Conservation (phyloP, 2,113 vertebrate genomes). For the Osmerus mordax region DNA sequence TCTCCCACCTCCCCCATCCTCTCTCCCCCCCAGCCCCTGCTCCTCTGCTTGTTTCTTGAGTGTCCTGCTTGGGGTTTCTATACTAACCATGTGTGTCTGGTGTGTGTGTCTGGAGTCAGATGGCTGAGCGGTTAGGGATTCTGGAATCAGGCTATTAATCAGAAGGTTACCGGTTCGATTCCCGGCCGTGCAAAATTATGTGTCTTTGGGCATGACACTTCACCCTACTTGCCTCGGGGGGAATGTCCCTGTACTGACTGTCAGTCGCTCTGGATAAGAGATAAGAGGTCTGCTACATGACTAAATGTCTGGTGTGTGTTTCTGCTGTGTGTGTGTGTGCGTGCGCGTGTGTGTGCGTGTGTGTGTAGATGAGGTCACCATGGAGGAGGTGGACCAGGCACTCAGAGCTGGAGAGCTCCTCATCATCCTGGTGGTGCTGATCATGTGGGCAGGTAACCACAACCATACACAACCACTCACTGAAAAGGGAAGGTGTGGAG, state of each 20-base stretch:
- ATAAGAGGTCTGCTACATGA: too few relatives aligned
- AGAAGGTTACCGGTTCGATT: too few relatives aligned
- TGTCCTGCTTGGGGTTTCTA: too few relatives aligned
- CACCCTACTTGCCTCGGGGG: too few relatives aligned
- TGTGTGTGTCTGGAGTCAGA: background rate
- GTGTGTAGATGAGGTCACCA: conserved; percentile 84
- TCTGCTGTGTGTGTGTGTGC: conserved; percentile 16
- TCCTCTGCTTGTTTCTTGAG: background rate
- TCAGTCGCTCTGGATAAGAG: too few relatives aligned
- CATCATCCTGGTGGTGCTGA: conserved; percentile 92
- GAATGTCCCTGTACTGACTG: too few relatives aligned
- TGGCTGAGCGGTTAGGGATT: too few relatives aligned
- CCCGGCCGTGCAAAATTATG: too few relatives aligned
- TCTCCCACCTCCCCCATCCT: conserved; percentile 7
- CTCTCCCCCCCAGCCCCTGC: conserved; percentile 13
- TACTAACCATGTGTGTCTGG: background rate
- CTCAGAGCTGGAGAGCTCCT: conserved; percentile 89
- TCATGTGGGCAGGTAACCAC: conserved; percentile 93
- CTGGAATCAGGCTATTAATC: too few relatives aligned
- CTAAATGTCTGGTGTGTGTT: conserved; percentile 27
- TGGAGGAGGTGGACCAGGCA: conserved; percentile 86
- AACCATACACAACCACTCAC: background rate
- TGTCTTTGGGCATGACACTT: too few relatives aligned
- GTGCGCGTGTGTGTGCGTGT: conserved; percentile 6
- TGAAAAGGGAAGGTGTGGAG: too few relatives aligned